Base-by-base conservation (phyloP, 2,797 vertebrate genomes). In the Mareca strepera region DNA sequence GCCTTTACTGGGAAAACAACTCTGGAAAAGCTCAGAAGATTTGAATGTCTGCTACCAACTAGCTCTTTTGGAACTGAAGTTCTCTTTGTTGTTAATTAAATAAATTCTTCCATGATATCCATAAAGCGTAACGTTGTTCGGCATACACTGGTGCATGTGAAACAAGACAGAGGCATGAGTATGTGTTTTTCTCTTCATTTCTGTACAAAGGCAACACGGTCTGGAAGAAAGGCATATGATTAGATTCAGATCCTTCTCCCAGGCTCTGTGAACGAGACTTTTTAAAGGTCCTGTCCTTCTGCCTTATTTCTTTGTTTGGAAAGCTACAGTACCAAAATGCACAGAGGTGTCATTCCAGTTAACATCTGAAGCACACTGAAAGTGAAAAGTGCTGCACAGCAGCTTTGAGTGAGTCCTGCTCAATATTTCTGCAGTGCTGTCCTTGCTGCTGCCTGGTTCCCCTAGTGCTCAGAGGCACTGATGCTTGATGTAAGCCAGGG, bases 341-440 rank as follows among this genome's bases (percentile, higher is more conserved):
- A 58, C 43, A 85, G 55, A 82, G 28, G 9, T 55, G 25, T 37
- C n/a, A 62, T 0, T 62, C 44, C 41, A 81, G n/a, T n/a, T 73
- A 87, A 76, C 18, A 82, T 31, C 52, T 8, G 3, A 88, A 90
- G 72, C n/a, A 37, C 80, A 83, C 59, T 6, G 0, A 43, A 78
- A 82, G 46, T 44, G 25, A 46, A 75, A 86, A 90, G 81, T 5
- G 9, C 8, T 73, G 41, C 64, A 63, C 26, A 82, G 75, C 52
- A 82, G 46, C 76, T 77, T 46, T 31, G 56, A 50, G 60, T 22
- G 3, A 11, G 5, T 8, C 8, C 0, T 3, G 66, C n/a, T 63
- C 48, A 33, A 8, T 39, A 68, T 0, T 63, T 48, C 72, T 1
- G 0, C 0, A 3, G 43, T 18, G 52, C 77, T 77, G 58, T 5